Evolutionary conservation across 1,140 invertebrate species (phyloP), one percentile per base, ranked within the genome.

Genomic region (Halictus rubicundus): DNA sequence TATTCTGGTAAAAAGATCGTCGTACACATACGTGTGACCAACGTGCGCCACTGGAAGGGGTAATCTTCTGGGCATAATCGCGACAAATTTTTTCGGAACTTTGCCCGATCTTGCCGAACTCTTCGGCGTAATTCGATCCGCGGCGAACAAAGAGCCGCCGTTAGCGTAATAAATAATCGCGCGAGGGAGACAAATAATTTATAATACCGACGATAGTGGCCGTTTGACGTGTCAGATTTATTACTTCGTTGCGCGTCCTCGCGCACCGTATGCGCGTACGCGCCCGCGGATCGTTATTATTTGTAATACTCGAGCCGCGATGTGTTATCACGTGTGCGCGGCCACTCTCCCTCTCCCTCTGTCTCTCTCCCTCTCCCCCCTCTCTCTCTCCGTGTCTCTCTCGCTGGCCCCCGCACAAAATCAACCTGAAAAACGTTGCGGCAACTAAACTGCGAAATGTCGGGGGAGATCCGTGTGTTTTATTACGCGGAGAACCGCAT

Each of bases 381-480:
- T 32, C 32, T 32, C 1, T 32, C 1, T 32, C 9, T 46, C 9
- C 9, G 5, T 14, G 5, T 46, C 14, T 46, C 42, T 14, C 42
- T 9, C 3, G 9, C 14, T 42, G 21, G 8, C n/a, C 12, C 49
- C n/a, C 16, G 61, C 21, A 23, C 37, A 75, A 79, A 84, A 84
- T 85, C 83, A 81, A 69, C 68, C 72, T 80, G 78, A 71, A 85
- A 85, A 85, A 85, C 66, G 71, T 78, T 68, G 68, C 83, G 66
- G 66, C 82, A 68, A 77, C 78, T 75, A 84, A 85, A 84, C 83
- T 85, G 82, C 82, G 78, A 78, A 84, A 85, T 68, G 82, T 68
- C 78, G 60, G 60, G 60, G 3, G 52, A n/a, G 14, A 46, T 68
- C 82, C 63, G 70, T 60, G 82, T 77, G 83, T 85, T 85, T 85